Percentiles rank a stretch among this genome's conserved stretches.
phyloP scores from a whole-genome alignment of 2,797 vertebrate genomes.

The Coreius guichenoti region DNA sequence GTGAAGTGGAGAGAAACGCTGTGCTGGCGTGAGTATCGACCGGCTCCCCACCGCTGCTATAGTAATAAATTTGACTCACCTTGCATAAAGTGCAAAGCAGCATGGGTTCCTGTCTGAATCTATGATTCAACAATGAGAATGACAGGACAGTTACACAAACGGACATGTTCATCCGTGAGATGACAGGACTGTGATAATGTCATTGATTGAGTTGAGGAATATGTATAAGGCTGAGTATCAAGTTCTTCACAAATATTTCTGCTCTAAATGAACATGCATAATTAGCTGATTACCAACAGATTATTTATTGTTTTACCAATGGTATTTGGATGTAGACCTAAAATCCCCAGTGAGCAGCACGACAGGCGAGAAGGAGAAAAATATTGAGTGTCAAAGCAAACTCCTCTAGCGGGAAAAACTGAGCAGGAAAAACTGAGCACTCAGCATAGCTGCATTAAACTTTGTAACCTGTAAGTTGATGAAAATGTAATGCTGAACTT shows the following conservation, averaged over 20 bases:
- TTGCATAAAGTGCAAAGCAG: conserved; percentile 62
- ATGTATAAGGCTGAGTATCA: background rate
- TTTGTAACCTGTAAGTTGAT: no score
- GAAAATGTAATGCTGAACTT: no score
- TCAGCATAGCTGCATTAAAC: no score
- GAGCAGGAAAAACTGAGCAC: no score
- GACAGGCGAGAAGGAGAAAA: background rate
- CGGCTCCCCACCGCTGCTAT: conserved; percentile 63
- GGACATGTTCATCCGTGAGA: conserved; percentile 66
- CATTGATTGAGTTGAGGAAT: conserved; percentile 34
- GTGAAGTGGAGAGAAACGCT: background rate
- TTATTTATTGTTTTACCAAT: background rate
- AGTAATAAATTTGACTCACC: conserved; percentile 72
- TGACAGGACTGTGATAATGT: conserved; percentile 30
- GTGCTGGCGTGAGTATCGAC: conserved; percentile 57
- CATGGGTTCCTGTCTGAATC: conserved; percentile 66
- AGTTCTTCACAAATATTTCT: background rate
- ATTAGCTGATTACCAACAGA: background rate
- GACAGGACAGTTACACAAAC: conserved; percentile 64
- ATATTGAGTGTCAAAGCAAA: background rate
- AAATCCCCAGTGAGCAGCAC: background rate
- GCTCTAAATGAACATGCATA: background rate
- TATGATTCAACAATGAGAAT: conserved; percentile 68
- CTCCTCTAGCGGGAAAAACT: background rate
- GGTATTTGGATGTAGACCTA: background rate